Evolutionary conservation across 2,888 invertebrate species (phyloP), one percentile per base, ranked within the genome.

Genomic region (Apodemia duryi): DNA sequence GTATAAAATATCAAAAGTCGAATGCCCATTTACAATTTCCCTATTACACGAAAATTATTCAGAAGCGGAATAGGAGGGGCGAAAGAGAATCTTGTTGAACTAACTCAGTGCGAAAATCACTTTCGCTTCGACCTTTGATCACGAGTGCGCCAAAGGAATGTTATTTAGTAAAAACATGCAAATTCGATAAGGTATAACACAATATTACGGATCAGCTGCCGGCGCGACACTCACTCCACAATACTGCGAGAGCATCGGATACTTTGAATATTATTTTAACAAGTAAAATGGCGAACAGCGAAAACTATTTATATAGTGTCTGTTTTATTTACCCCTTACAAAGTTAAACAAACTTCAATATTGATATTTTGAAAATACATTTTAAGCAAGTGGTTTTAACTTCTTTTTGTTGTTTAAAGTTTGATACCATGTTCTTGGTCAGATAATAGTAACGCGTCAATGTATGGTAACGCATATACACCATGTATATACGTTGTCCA

Each of bases 161-260:
- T 89, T 91, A 88, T 91, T 88, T 90, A 88, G 91, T 90, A 91
- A 91, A 91, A 91, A 91, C 91, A 91, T 91, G 91, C 88, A 91
- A 91, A 91, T 91, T 91, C 89, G 91, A 91, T 91, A 90, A 91
- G 87, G 88, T 90, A 91, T 91, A 91, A 91, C 87, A 90, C 89
- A 90, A 91, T 91, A 89, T 91, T 89, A 86, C 82, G 82, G 84
- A 81, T 66, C 82, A 74, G 82, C 79, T 80, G 84, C 77, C 77
- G 79, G 66, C 75, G 79, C 71, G 71, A 66, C 74, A 43, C 10
- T 43, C 43, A 76, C 74, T 75, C 74, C 72, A 80, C 82, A 78
- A 80, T 79, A 77, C 79, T 75, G 67, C 75, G 74, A 73, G 21
- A 73, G 77, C 74, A 74, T 73, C 73, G 72, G 73, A 81, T 80